Evolutionary conservation across 1,140 invertebrate species (phyloP).

Genomic region (Centruroides sculpturatus): DNA sequence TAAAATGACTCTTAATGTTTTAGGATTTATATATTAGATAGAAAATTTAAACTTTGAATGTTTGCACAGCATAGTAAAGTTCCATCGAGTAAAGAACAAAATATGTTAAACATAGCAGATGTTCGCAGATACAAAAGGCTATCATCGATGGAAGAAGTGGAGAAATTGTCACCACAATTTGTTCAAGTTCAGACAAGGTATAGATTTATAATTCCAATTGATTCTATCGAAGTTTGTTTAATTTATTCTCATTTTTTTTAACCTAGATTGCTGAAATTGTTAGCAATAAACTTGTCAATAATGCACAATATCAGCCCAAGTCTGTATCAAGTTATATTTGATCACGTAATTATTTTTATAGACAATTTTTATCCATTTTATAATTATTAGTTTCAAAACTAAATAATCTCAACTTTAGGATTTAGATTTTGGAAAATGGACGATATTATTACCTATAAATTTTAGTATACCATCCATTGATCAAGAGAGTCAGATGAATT

Average conservation of each 20-base stretch:
- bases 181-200: slow-evolving; percentile 21
- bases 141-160: slow-evolving; percentile 24
- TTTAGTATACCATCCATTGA: slow-evolving; percentile 28
- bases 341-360: slow-evolving; percentile 22
- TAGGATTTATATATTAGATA: no score
- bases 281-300: slow-evolving; percentile 20
- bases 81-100: no score
- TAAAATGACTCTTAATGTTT: no score
- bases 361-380: background rate
- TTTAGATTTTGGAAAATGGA: slow-evolving; percentile 24
- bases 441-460: slow-evolving; percentile 22
- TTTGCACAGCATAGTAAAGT: no score
- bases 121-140: background rate
- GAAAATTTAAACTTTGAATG: no score
- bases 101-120: no score
- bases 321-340: slow-evolving; percentile 25
- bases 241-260: slow-evolving; percentile 4
- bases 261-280: slow-evolving; percentile 24
- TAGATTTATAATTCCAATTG: background rate
- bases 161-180: slow-evolving; percentile 20
- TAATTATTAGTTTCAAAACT: background rate
- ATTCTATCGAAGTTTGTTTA: no score
- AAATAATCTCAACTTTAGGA: slow-evolving; percentile 16
- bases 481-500: slow-evolving; percentile 21
- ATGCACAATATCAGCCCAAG: slow-evolving; percentile 26